A percentile compares a stretch with the other conserved stretches of the same genome.
phyloP scores from a whole-genome alignment of 2,797 vertebrate species.

The Acestrorhynchus altus region DNA sequence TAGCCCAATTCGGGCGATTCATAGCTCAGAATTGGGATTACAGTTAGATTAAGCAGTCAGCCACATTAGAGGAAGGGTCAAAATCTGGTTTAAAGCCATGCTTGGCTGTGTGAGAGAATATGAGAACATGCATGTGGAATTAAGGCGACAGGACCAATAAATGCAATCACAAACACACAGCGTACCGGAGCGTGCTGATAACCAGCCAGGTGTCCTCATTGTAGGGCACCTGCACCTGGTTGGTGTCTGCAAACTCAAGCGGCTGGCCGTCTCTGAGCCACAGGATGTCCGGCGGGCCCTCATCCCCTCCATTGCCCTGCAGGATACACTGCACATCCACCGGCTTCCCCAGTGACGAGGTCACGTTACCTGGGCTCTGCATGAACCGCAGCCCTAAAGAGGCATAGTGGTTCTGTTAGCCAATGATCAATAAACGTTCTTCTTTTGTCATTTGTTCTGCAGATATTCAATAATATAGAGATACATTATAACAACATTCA shows the following conservation, averaged over 20 bases:
- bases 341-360: conserved; percentile 82
- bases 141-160: background rate
- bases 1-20: background rate
- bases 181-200: conserved; percentile 83
- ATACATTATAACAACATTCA: no score
- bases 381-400: conserved; percentile 76
- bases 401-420: background rate
- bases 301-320: conserved; percentile 61
- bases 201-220: conserved; percentile 80
- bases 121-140: conserved; percentile 2
- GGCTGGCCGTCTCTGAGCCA: conserved; percentile 78
- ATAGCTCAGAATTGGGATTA: background rate
- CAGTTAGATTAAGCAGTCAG: conserved; percentile 24
- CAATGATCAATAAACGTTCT: no score
- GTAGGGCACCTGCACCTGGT: conserved; percentile 81
- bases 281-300: conserved; percentile 79
- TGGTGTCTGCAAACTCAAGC: conserved; percentile 79
- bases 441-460: no score
- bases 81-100: background rate
- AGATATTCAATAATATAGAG: no score
- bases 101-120: background rate
- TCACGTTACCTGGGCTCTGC: conserved; percentile 75
- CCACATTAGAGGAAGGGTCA: background rate
- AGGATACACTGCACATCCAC: conserved; percentile 79
- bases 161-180: background rate